Evolutionary conservation across 2,113 vertebrate genomes (phyloP), one percentile per base, ranked within the genome.

Genomic region (Pica pica): DNA sequence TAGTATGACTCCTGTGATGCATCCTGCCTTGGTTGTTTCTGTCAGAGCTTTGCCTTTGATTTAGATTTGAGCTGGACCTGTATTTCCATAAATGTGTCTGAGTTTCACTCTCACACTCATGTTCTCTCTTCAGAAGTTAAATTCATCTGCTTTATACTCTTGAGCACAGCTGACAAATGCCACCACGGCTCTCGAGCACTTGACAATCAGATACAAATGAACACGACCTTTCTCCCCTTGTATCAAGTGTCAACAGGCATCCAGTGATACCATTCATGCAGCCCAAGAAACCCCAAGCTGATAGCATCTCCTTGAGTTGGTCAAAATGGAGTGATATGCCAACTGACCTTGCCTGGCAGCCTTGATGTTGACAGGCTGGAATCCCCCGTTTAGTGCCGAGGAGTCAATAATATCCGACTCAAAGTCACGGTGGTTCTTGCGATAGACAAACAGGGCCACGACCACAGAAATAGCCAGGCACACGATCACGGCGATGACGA

Each of bases 281-380:
- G 55, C 18, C 53, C 56, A 39, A 47, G 49, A 82, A 63, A 92
- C 24, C 31, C 31, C 11, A 78, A 44, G 22, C 30, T 63, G 52
- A 83, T 0, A 39, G 26, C 59, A 87, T 16, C 46, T 74, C 21
- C 42, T 23, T 13, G 35, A 71, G 83, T 6, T 39, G 60, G 77
- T 70, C 65, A 84, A 73, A 42, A 35, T 12, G 31, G 59, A 83
- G 37, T 1, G 57, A 78, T 86, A 42, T 10, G 42, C 30, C 46
- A 50, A 94, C 98, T 96, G 81, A 99, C 99, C 99, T 98, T 99
- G 99, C 93, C 99, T 98, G 19, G 99, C 98, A 44, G 99, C 99
- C 97, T 99, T 99, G 96, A 99, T 99, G 87, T 98, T 99, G 74
- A 99, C 99, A 9, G 99, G 98, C 96, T 99, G 99, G 93, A 99